Conservation (phyloP, 2,888 invertebrate genomes). For the Hirtodrosophila duncani region DNA sequence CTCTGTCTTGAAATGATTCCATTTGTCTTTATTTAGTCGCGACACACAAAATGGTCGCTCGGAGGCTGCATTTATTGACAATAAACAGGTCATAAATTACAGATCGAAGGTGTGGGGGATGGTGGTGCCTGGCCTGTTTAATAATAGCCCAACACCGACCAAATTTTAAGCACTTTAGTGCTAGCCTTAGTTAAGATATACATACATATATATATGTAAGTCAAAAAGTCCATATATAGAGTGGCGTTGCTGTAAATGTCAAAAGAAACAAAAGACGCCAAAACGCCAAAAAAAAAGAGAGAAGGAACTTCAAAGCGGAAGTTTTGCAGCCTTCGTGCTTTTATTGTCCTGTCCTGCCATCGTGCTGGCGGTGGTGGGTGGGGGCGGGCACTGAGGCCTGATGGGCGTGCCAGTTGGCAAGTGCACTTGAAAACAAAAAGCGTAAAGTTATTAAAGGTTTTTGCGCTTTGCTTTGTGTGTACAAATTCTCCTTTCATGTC, state of each 20-base stretch:
- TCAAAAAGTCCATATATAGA: too few relatives aligned
- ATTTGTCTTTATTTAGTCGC: slow-evolving; percentile 66
- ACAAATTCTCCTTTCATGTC: slow-evolving; percentile 57
- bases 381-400: background rate
- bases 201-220: too few relatives aligned
- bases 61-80: slow-evolving; percentile 70
- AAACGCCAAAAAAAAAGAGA: slow-evolving; percentile 11
- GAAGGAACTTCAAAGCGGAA: slow-evolving; percentile 55
- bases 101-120: slow-evolving; percentile 12
- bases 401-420: slow-evolving; percentile 41
- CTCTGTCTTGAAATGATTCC: slow-evolving; percentile 50
- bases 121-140: slow-evolving; percentile 1
- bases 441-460: slow-evolving; percentile 71
- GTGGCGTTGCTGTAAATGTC: too few relatives aligned
- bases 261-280: background rate
- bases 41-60: slow-evolving; percentile 62
- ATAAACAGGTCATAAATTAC: slow-evolving; percentile 68
- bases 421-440: slow-evolving; percentile 70
- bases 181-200: too few relatives aligned
- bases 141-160: too few relatives aligned
- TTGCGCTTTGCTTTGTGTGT: slow-evolving; percentile 50
- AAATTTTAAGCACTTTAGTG: too few relatives aligned
- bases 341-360: slow-evolving; percentile 25
- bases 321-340: slow-evolving; percentile 23
- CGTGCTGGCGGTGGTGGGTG: background rate